Percentiles rank a stretch among this genome's conserved stretches.
These are phyloP conservation scores for Hoplostethus mediterraneus DNA, from an alignment of 2,797 vertebrate species.

Conservation along the genomic window DNA sequence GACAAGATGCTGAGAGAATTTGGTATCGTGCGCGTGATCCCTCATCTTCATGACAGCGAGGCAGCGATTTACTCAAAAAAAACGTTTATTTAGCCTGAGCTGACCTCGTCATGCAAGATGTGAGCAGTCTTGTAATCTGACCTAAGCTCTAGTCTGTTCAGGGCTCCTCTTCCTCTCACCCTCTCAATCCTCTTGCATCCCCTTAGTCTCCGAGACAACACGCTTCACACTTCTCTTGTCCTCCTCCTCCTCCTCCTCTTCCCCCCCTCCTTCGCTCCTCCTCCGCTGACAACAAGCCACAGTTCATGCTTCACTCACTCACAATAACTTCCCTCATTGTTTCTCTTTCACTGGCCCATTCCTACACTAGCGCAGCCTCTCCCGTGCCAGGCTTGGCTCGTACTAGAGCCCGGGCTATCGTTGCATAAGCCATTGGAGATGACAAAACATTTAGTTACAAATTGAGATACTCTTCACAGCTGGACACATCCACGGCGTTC, in stretches of 20 bases:
- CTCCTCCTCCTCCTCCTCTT: not conserved
- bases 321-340: slow-evolving; percentile 19
- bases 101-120: slow-evolving; percentile 10
- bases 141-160: slow-evolving; percentile 13
- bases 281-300: not conserved
- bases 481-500: slow-evolving; percentile 3
- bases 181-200: slow-evolving; percentile 9
- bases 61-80: slow-evolving; percentile 26
- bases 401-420: slow-evolving; percentile 17
- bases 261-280: not conserved
- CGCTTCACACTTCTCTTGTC: not conserved
- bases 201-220: not conserved
- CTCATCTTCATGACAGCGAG: no score
- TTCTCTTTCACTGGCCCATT: slow-evolving; percentile 16
- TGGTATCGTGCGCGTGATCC: no score
- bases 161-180: not conserved
- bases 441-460: slow-evolving; percentile 18
- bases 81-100: slow-evolving; percentile 35
- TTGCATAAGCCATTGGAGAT: not conserved
- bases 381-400: slow-evolving; percentile 1
- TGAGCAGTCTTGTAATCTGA: not conserved
- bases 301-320: slow-evolving; percentile 12
- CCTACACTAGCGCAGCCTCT: slow-evolving; percentile 15
- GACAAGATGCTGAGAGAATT: no score
- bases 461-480: not conserved